Evolutionary conservation across 2,113 vertebrate genomes (phyloP).

Genomic region (Microcebus griseorufus): DNA sequence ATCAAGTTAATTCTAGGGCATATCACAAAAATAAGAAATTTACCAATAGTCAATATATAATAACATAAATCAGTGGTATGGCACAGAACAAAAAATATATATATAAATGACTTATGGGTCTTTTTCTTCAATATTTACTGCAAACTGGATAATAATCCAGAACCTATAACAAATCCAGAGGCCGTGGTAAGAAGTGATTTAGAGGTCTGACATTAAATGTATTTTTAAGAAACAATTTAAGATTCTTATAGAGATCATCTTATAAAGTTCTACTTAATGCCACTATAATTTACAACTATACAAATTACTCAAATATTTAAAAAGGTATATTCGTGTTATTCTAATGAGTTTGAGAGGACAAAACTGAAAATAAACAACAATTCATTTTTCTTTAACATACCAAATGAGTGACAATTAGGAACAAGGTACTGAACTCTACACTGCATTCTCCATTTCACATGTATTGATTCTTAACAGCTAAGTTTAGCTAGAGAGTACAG

Average conservation of each 20-base stretch:
- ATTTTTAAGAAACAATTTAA: conserved; percentile 33
- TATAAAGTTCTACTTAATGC: background rate
- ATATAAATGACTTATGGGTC: background rate
- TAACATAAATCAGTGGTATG: background rate
- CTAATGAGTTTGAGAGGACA: background rate
- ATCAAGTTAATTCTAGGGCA: conserved; percentile 1
- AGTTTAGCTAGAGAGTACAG: background rate
- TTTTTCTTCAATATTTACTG: conserved; percentile 4
- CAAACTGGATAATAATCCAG: background rate
- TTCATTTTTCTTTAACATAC: background rate
- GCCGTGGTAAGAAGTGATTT: background rate
- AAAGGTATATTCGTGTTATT: background rate
- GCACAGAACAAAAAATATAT: background rate
- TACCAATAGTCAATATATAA: background rate
- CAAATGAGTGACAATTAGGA: background rate
- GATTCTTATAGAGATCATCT: background rate
- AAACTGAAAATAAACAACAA: background rate
- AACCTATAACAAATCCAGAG: background rate
- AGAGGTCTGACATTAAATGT: background rate
- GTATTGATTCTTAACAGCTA: background rate
- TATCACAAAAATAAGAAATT: background rate
- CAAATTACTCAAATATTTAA: background rate
- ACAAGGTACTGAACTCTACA: background rate
- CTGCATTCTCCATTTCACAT: background rate
- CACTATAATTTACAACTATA: background rate